Percentiles rank a stretch among this genome's conserved stretches.
Evolutionary conservation across 2,888 invertebrate genomes (phyloP).

Genomic region (Synanthedon formicaeformis): DNA sequence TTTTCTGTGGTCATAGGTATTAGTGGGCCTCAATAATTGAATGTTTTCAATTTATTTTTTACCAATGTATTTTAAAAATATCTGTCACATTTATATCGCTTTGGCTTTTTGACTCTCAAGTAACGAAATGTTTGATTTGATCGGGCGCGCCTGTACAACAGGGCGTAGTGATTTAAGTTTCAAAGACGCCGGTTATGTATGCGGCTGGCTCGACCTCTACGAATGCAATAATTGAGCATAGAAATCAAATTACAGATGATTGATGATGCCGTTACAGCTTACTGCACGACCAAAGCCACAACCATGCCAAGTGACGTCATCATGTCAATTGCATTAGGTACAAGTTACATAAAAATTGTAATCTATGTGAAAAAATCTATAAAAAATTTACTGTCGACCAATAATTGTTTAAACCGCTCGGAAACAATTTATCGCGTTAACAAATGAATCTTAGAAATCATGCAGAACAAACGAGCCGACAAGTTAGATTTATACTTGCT

Average conservation of each 20-base stretch:
- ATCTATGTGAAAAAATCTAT: not conserved
- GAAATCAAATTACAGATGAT: conserved; percentile 71
- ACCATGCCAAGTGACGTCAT: conserved; percentile 47
- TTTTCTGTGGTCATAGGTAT: not conserved
- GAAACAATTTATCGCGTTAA: no score
- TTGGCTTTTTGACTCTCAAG: no score
- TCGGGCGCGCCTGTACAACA: no score
- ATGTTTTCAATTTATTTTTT: not conserved
- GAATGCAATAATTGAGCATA: conserved; percentile 70
- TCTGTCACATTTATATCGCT: not conserved
- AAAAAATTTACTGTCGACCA: not conserved
- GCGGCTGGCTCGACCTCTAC: conserved; percentile 56
- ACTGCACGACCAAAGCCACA: conserved; percentile 62
- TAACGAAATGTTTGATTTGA: no score
- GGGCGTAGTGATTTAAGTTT: no score
- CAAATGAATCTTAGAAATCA: no score
- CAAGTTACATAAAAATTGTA: not conserved
- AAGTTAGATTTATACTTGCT: not conserved
- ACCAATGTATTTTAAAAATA: not conserved
- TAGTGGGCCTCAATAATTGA: not conserved
- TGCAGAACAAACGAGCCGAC: not conserved
- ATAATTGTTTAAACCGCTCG: not conserved
- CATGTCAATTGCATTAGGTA: conserved; percentile 50
- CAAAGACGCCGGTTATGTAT: conserved; percentile 14
- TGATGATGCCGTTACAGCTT: conserved; percentile 69